A percentile compares a stretch with the other conserved stretches of the same genome.
Conservation (phyloP, 2,113 vertebrate species). For the Ameiurus melas region DNA sequence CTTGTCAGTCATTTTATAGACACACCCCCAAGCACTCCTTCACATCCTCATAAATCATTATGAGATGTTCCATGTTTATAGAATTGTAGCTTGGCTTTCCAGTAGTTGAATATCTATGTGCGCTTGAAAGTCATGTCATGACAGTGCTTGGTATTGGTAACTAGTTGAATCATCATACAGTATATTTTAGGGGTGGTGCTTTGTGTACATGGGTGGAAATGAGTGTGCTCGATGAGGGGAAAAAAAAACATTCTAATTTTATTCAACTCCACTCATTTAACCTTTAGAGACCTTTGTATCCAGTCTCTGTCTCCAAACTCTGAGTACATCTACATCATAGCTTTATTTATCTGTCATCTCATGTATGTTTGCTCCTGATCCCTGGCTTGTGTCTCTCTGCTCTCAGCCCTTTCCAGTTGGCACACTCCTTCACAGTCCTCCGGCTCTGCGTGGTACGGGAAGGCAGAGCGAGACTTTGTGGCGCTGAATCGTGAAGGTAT, state of each 20-base stretch:
- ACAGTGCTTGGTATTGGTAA: neutral
- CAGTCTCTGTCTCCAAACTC: neutral
- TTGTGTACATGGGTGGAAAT: neutral
- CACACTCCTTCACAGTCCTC: constrained; percentile 46
- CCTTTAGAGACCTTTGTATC: neutral
- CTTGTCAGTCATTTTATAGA: neutral
- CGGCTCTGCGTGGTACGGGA: neutral
- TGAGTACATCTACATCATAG: neutral
- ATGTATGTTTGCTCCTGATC: neutral
- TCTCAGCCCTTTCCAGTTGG: constrained; percentile 82
- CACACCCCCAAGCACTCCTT: neutral
- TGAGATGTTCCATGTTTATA: neutral
- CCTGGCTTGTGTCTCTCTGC: neutral
- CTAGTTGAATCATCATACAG: neutral
- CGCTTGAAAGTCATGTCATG: neutral
- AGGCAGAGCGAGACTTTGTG: constrained; percentile 72
- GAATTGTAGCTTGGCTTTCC: neutral
- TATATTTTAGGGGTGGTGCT: neutral
- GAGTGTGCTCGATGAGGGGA: neutral
- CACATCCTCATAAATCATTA: neutral
- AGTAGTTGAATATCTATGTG: neutral
- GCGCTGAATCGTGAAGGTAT: constrained; percentile 77
- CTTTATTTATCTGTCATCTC: neutral
- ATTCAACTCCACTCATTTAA: neutral
- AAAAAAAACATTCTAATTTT: neutral